A percentile compares a stretch with the other conserved stretches of the same genome.
Conservation (phyloP, 2,113 vertebrate species). For the Tor tambroides region DNA sequence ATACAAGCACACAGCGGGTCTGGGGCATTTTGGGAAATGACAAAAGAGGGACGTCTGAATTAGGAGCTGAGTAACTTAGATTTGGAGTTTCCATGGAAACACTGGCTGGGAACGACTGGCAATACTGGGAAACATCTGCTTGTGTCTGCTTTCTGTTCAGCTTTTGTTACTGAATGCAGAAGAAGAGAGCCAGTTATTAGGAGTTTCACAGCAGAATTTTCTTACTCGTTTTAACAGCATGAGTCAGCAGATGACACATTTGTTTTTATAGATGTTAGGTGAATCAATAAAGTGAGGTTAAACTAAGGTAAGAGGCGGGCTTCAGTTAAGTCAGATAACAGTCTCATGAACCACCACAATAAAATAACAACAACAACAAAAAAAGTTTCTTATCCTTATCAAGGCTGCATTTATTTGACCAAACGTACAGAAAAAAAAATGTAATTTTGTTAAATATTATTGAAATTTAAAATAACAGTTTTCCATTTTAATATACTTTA, state of each 20-base stretch:
- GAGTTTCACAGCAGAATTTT: background rate
- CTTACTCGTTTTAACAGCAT: background rate
- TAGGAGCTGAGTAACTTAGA: background rate
- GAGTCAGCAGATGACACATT: background rate
- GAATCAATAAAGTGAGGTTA: slow-evolving; percentile 1
- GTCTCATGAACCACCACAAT: no score
- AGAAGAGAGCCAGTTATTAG: no score
- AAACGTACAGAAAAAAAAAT: no score
- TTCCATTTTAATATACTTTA: no score
- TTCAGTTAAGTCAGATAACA: no score
- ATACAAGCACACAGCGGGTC: slow-evolving; percentile 10
- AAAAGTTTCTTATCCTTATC: no score
- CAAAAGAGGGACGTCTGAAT: slow-evolving; percentile 23
- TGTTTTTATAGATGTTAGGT: background rate
- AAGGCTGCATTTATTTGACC: no score
- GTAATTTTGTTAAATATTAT: no score
- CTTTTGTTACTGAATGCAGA: background rate
- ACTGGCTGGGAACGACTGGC: no score
- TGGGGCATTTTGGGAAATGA: background rate
- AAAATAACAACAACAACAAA: no score
- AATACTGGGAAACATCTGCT: slow-evolving; percentile 31
- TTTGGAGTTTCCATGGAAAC: slow-evolving; percentile 30
- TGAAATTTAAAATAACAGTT: no score
- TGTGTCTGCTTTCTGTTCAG: background rate
- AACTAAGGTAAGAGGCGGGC: background rate